These are phyloP conservation scores for Drosophila micromelanica DNA, from an alignment of 1,140 invertebrate genomes.

Conservation along the genomic window DNA sequence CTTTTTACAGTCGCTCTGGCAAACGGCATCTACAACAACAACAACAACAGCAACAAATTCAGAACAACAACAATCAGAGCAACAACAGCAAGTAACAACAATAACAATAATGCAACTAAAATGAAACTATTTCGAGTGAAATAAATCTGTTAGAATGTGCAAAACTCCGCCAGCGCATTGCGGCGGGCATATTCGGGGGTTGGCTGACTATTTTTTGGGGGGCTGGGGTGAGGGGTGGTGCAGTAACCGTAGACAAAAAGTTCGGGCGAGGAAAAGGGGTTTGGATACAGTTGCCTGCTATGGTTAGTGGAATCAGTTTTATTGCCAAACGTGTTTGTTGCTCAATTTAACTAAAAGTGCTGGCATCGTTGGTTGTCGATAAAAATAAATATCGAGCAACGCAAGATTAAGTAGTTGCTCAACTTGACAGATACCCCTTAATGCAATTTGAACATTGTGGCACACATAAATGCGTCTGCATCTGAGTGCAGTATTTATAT, in stretches of 20 bases:
- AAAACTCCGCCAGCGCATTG: constrained; percentile 80
- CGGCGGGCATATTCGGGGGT: constrained; percentile 62
- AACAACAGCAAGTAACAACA: constrained; percentile 64
- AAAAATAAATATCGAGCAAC: constrained; percentile 41
- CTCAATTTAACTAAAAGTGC: constrained; percentile 82
- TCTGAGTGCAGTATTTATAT: too few species aligned
- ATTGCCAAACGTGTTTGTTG: constrained; percentile 82
- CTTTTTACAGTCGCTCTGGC: constrained; percentile 73
- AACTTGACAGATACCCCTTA: constrained; percentile 4
- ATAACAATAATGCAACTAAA: constrained; percentile 82
- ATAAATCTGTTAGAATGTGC: constrained; percentile 82
- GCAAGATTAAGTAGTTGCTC: too few species aligned
- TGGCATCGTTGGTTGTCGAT: constrained; percentile 61
- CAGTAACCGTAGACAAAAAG: background rate
- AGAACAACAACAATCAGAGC: constrained; percentile 35
- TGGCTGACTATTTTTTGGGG: background rate
- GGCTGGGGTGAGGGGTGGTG: background rate
- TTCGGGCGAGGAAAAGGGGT: background rate
- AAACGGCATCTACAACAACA: constrained; percentile 47
- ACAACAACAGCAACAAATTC: constrained; percentile 36
- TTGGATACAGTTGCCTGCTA: constrained; percentile 17
- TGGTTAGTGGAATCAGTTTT: constrained; percentile 72
- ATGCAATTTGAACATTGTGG: background rate
- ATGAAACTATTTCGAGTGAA: constrained; percentile 83
- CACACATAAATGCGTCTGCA: background rate